phyloP scores from a whole-genome alignment of 2,113 vertebrate genomes.

The Triplophysa tibetana region DNA sequence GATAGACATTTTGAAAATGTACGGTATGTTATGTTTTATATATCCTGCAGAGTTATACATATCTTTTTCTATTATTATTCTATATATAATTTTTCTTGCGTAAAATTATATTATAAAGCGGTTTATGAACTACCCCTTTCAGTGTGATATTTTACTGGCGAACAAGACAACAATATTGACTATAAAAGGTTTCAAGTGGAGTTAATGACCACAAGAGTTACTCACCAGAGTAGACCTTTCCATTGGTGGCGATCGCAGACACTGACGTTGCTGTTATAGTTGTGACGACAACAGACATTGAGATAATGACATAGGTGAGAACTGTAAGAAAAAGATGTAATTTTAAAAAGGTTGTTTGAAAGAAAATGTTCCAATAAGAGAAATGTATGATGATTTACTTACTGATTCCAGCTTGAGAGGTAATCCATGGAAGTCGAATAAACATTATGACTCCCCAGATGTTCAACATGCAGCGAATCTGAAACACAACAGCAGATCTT shows the following conservation, averaged over 20 bases:
- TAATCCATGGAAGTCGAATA: constrained; percentile 74
- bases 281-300: constrained; percentile 71
- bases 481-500: not conserved
- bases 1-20: no score
- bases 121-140: no score
- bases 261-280: constrained; percentile 73
- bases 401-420: constrained; percentile 73
- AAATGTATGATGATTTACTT: constrained; percentile 45
- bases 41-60: no score
- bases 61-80: no score
- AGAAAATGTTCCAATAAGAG: not conserved
- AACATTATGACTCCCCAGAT: constrained; percentile 77
- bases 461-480: constrained; percentile 76
- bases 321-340: constrained; percentile 55
- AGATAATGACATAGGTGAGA: constrained; percentile 73
- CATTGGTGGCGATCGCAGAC: constrained; percentile 76
- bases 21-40: no score
- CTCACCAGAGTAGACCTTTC: constrained; percentile 74
- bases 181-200: no score
- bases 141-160: no score
- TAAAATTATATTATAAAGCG: no score
- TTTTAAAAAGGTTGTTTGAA: not conserved
- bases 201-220: not conserved
- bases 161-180: no score
- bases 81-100: no score